Conservation (phyloP, 2,113 vertebrate species). For the Hyaena hyaena region DNA sequence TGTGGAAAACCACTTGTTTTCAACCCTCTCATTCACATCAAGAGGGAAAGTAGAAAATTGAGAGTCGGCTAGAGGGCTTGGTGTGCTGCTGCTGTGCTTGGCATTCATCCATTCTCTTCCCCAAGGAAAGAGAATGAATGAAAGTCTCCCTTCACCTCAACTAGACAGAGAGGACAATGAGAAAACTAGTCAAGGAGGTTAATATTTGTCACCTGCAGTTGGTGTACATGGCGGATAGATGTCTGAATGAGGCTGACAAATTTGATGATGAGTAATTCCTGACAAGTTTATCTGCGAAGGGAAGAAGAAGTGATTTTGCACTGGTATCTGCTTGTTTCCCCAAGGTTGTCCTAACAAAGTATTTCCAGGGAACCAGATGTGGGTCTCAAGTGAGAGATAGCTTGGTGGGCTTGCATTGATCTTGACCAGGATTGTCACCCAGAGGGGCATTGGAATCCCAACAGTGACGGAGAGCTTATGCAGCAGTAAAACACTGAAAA, state of each 20-base stretch:
- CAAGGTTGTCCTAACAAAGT: neutral
- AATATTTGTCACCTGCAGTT: neutral
- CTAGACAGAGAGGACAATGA: neutral
- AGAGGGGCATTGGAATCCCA: neutral
- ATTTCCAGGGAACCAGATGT: neutral
- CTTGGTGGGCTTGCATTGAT: rapidly evolving
- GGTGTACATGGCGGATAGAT: no score
- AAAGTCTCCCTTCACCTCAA: neutral
- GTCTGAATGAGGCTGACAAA: neutral
- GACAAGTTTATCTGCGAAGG: neutral
- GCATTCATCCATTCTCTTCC: neutral
- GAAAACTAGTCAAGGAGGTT: neutral
- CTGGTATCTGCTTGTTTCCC: neutral
- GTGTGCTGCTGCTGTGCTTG: neutral
- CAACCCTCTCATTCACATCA: neutral
- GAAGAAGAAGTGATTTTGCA: neutral
- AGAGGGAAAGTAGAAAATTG: neutral
- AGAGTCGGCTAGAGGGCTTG: neutral
- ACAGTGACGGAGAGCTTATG: neutral
- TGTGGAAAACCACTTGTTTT: neutral
- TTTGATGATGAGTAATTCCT: neutral
- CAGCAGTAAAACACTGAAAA: neutral
- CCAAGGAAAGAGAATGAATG: neutral
- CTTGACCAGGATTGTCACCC: neutral
- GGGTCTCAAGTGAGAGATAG: neutral